A percentile compares a stretch with the other conserved stretches of the same genome.
phyloP scores from a whole-genome alignment of 1,140 invertebrate genomes.

The Drosophila pallidifrons region DNA sequence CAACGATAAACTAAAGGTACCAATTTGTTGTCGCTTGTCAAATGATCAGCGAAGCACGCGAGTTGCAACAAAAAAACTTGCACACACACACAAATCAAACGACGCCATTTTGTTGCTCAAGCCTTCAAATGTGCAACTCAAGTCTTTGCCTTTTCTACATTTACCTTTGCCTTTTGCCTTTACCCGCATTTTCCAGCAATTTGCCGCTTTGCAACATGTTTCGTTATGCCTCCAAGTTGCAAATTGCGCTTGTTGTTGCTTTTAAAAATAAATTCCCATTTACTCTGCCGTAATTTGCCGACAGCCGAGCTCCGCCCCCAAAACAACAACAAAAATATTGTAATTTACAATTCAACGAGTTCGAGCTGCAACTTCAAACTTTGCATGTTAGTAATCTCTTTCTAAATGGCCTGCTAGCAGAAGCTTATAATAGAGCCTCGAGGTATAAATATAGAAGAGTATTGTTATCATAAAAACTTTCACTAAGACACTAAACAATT shows the following conservation, averaged over 20 bases:
- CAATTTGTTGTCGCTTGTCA: conserved; percentile 76
- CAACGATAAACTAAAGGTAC: conserved; percentile 50
- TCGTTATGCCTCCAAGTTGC: conserved; percentile 13
- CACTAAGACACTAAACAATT: not conserved
- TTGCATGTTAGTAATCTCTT: conserved; percentile 68
- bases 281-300: conserved; percentile 70
- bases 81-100: conserved; percentile 61
- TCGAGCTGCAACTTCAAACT: conserved; percentile 17
- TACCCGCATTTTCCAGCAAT: conserved; percentile 15
- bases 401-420: conserved; percentile 55
- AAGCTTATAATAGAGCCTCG: conserved; percentile 13
- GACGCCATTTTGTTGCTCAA: conserved; percentile 68
- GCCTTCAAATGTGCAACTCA: conserved; percentile 73
- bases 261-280: conserved; percentile 75
- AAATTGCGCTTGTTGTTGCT: conserved; percentile 34
- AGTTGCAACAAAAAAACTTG: conserved; percentile 26
- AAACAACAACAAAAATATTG: conserved; percentile 41
- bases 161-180: not conserved
- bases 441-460: not conserved
- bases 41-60: conserved; percentile 72
- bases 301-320: conserved; percentile 47
- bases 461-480: not conserved
- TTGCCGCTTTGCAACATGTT: conserved; percentile 48
- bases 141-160: not conserved
- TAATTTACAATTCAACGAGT: conserved; percentile 73